Evolutionary conservation across 2,113 vertebrate species (phyloP).

Genomic region (Actinemys pallida): DNA sequence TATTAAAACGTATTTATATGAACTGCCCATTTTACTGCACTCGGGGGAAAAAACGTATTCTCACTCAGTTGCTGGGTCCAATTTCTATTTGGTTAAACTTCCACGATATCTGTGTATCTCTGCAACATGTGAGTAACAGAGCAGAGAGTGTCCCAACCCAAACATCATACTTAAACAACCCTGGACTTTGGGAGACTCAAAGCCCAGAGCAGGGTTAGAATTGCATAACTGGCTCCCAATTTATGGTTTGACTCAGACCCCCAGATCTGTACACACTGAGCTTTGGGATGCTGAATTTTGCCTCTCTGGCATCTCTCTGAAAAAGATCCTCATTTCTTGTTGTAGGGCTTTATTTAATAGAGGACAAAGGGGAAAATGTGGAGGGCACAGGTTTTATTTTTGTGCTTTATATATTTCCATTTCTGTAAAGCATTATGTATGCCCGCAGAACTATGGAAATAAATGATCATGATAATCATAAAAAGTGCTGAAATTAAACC

Average conservation of each 20-base stretch:
- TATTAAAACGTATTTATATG: background rate
- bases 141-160: background rate
- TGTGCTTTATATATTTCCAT: background rate
- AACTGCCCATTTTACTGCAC: background rate
- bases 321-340: background rate
- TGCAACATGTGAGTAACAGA: background rate
- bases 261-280: background rate
- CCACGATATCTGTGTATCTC: accelerated
- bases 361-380: background rate
- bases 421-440: background rate
- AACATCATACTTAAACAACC: accelerated
- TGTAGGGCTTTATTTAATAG: background rate
- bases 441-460: background rate
- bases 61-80: background rate
- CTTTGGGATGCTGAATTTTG: background rate
- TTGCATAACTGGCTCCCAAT: background rate
- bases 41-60: background rate
- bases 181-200: background rate
- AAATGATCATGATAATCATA: background rate
- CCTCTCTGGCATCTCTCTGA: background rate
- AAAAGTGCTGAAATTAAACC: background rate
- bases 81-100: background rate
- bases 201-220: background rate
- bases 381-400: background rate
- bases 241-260: background rate